Percentiles rank a stretch among this genome's conserved stretches.
Conservation (phyloP, 1,140 invertebrate genomes). For the Daktulosphaira vitifoliae region DNA sequence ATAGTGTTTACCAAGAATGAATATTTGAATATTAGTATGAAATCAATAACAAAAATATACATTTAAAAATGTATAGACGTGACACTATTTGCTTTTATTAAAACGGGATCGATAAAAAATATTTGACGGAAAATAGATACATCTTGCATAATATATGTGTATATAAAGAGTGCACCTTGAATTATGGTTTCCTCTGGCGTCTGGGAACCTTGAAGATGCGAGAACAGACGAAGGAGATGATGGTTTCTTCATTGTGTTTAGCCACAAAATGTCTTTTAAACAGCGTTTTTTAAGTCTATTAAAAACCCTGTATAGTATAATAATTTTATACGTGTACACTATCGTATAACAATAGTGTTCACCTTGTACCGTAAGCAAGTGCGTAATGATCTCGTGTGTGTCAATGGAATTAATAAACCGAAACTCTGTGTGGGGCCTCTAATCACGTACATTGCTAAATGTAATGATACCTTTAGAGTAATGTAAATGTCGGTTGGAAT, state of each 20-base stretch:
- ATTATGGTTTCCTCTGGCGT: background rate
- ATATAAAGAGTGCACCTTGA: conserved; percentile 15
- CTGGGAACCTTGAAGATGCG: conserved; percentile 14
- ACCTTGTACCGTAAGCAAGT: conserved; percentile 21
- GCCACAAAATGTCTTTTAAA: conserved; percentile 26
- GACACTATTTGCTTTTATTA: too few relatives aligned
- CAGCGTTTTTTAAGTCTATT: conserved; percentile 20
- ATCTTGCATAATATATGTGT: too few relatives aligned
- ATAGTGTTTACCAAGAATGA: too few relatives aligned
- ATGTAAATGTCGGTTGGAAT: too few relatives aligned
- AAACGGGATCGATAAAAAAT: too few relatives aligned
- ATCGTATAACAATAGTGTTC: conserved; percentile 28
- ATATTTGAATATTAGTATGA: too few relatives aligned
- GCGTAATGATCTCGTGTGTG: background rate
- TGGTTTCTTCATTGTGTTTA: conserved; percentile 16
- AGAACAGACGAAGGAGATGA: background rate
- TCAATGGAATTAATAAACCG: conserved; percentile 25
- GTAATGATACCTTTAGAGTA: too few relatives aligned
- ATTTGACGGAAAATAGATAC: too few relatives aligned
- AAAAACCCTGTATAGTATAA: conserved; percentile 14
- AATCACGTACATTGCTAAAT: too few relatives aligned
- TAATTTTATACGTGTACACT: background rate
- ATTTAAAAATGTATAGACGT: too few relatives aligned
- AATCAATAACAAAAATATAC: too few relatives aligned
- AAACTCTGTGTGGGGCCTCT: conserved; percentile 11